These are phyloP conservation scores for Epiblema foenella DNA, from an alignment of 2,888 invertebrate species.

Conservation along the genomic window DNA sequence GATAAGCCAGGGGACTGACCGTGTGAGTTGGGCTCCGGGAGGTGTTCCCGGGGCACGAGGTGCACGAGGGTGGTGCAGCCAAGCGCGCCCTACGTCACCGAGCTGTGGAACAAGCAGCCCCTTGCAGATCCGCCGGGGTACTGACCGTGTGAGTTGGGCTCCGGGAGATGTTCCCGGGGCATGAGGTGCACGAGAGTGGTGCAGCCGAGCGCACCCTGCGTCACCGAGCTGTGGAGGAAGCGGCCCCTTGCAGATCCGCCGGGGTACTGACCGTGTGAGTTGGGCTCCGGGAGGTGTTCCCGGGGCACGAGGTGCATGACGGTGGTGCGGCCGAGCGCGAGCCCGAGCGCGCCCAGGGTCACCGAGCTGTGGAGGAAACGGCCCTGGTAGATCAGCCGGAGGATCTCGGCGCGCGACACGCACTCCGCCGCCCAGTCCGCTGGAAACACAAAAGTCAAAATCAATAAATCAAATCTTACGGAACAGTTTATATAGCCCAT, in stretches of 20 bases:
- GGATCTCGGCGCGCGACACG: constrained; percentile 98
- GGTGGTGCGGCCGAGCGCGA: constrained; percentile 98
- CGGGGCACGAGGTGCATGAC: constrained; percentile 99
- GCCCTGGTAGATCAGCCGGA: constrained; percentile 99
- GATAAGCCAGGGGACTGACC: constrained; percentile 79
- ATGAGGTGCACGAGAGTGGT: no score
- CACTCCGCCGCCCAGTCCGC: constrained; percentile 98
- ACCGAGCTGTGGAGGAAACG: constrained; percentile 99
- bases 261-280: constrained; percentile 92
- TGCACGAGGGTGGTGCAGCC: constrained; percentile 99
- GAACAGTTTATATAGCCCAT: no score
- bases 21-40: constrained; percentile 99
- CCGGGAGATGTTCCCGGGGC: no score
- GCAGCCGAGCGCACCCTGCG: no score
- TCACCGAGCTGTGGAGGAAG: no score
- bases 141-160: no score
- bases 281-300: constrained; percentile 99
- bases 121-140: constrained; percentile 99
- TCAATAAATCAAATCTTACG: no score
- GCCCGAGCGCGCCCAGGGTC: constrained; percentile 97
- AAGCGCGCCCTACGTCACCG: constrained; percentile 98
- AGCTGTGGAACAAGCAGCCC: constrained; percentile 99
- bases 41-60: constrained; percentile 99
- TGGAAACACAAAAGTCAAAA: constrained; percentile 66
- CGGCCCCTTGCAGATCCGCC: no score